Evolutionary conservation across 2,888 invertebrate species (phyloP), one percentile per base, ranked within the genome.

Genomic region (Cryptocephalus moraei): DNA sequence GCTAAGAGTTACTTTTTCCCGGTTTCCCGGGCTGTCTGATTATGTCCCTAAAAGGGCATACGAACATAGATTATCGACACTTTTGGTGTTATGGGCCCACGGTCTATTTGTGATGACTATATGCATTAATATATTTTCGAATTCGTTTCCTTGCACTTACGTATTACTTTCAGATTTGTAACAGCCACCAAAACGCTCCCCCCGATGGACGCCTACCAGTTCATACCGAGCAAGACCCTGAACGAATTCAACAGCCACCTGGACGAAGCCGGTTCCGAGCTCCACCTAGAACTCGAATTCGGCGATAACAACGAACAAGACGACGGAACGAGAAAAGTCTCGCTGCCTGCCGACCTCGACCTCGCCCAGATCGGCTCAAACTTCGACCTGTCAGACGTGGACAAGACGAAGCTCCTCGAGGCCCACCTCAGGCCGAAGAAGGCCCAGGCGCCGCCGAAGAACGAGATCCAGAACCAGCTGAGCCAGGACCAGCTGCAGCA

Each of bases 171-270:
- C 41, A 54, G 60, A 33, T 73, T 91, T 47, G 91, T 93, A 9
- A 91, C 91, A 1, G 91, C 92, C 0, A 91, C 89, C 1, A 92
- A 92, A 67, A 93, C 92, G 0, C 68, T 91, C 41, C 91, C 91
- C 8, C 91, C 91, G 0, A 82, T 87, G 79, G 89, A 90, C 65
- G 83, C 81, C 53, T 90, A 86, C 72, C 89, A 89, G 64, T 91
- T 90, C 62, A 85, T 86, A 45, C 90, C 90, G 0, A 86, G 86
- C 60, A 88, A 86, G 68, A 87, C 87, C 1, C 74, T 91, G 22
- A 90, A 90, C 62, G 91, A 92, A 67, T 91, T 91, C 67, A 91
- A 91, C 62, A 86, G 86, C 45, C 83, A 84, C 48, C 75, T 92
- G 40, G 91, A 91, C 61, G 91, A 91, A 68, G 91, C 91, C 10